Percentiles rank a stretch among this genome's conserved stretches.
phyloP scores from a whole-genome alignment of 2,888 invertebrate species.

The Neelides folsomi region DNA sequence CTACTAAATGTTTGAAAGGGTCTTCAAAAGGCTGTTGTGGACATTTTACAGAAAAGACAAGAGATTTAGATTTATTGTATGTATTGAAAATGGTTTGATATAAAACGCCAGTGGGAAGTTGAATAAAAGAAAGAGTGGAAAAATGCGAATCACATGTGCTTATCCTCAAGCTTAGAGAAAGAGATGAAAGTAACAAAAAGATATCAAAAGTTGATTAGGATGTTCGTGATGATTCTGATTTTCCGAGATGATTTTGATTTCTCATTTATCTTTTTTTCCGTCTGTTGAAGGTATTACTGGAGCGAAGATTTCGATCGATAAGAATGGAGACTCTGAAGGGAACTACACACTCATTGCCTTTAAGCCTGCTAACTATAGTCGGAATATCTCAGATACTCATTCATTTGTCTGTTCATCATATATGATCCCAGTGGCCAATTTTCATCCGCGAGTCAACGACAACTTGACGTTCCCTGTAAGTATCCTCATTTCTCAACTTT shows the following conservation, averaged over 20 bases:
- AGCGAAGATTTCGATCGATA: slow-evolving; percentile 78
- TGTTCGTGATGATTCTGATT: too few species aligned
- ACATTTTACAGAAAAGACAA: too few species aligned
- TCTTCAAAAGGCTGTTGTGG: too few species aligned
- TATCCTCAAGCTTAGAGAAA: too few species aligned
- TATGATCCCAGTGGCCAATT: slow-evolving; percentile 57
- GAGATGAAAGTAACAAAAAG: too few species aligned
- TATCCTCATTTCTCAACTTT: not conserved
- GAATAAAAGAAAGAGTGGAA: too few species aligned
- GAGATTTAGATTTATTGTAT: too few species aligned
- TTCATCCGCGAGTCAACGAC: slow-evolving; percentile 27
- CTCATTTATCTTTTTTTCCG: slow-evolving; percentile 6
- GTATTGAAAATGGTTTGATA: too few species aligned
- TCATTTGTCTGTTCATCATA: slow-evolving; percentile 53
- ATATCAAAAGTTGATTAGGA: too few species aligned
- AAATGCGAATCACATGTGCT: too few species aligned
- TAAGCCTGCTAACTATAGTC: slow-evolving; percentile 44
- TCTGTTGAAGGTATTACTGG: slow-evolving; percentile 71
- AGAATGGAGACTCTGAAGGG: slow-evolving; percentile 88
- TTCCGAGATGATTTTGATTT: slow-evolving; percentile 1
- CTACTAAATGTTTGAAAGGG: too few species aligned
- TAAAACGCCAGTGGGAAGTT: too few species aligned
- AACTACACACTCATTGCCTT: slow-evolving; percentile 88
- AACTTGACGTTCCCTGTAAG: slow-evolving; percentile 21
- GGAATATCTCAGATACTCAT: slow-evolving; percentile 39